phyloP scores from a whole-genome alignment of 2,797 vertebrate species.

The Cottoperca gobio region DNA sequence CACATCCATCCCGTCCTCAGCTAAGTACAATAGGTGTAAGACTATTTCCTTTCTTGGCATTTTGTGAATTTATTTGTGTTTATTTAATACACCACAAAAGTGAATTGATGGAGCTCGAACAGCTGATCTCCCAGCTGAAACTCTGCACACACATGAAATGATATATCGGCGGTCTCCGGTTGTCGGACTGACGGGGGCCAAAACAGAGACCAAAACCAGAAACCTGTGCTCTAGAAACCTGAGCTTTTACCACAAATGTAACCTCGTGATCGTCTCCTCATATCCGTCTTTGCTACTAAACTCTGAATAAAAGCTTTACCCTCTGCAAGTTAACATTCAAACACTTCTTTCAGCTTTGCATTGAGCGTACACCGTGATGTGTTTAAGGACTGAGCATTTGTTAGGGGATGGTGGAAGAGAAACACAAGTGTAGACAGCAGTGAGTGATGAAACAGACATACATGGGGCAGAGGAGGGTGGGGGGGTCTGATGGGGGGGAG shows the following conservation, averaged over 20 bases:
- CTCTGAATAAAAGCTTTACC: not conserved
- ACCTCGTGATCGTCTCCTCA: not conserved
- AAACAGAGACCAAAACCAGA: too few relatives aligned
- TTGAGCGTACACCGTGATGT: not conserved
- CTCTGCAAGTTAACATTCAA: not conserved
- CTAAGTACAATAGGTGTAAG: too few relatives aligned
- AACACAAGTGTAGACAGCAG: too few relatives aligned
- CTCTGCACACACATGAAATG: too few relatives aligned
- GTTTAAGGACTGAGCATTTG: not conserved
- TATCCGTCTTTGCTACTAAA: not conserved
- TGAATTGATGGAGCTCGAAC: too few relatives aligned
- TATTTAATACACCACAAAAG: too few relatives aligned
- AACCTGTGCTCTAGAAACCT: not conserved
- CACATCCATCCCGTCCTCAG: not conserved
- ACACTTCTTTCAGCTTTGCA: not conserved
- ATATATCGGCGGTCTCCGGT: too few relatives aligned
- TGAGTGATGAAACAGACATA: conserved; percentile 60
- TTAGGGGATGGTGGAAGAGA: not conserved
- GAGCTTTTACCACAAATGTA: not conserved
- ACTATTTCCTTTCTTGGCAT: too few relatives aligned
- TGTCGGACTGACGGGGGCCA: too few relatives aligned
- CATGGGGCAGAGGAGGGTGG: conserved; percentile 42
- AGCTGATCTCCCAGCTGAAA: too few relatives aligned
- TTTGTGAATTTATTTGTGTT: too few relatives aligned
- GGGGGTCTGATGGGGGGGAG: not conserved